Evolutionary conservation across 2,797 vertebrate species (phyloP), one percentile per base, ranked within the genome.

Genomic region (Melanogrammus aeglefinus): DNA sequence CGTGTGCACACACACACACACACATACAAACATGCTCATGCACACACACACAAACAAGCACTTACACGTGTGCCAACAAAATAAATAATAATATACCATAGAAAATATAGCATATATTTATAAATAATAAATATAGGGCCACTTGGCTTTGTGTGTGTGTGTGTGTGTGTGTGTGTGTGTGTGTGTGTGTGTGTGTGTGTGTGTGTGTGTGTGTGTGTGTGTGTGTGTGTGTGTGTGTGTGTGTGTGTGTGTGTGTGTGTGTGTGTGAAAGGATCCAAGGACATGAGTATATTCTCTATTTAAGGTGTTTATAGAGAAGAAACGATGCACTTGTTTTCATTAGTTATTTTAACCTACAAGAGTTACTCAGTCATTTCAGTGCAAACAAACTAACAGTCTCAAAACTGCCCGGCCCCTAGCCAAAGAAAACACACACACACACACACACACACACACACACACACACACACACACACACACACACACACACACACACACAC

Each of bases 331-430:
- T 72, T 75, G 71, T 78, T 88, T 83, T 83, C 80, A 69, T 29
- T 35, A 18, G 81, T 85, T 91, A 85, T 90, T 92, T 89, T 86
- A 88, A 90, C 85, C 81, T 86, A 80, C 77, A 87, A 84, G 78
- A 82, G 80, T 80, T 16, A 1, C 80, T 84, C 76, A 86, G 88
- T 88, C 83, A 57, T 77, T 78, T 77, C 76, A 83, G 82, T 83
- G 80, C 80, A 82, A 77, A 66, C 66, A 86, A 87, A 88, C 85
- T 86, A 82, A 83, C 86, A 83, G 86, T 88, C 86, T 91, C 63
- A 82, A 82, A 89, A 83, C 86, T 86, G 77, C 75, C 35, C 18
- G 77, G 85, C 83, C 79, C 71, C 47, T 82, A 77, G 81, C 78
- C 85, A 90, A 83, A 86, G 41, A 85, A 76, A 84, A 33, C 31